Base-by-base conservation (phyloP, 2,797 vertebrate genomes). In the Strix occidentalis region DNA sequence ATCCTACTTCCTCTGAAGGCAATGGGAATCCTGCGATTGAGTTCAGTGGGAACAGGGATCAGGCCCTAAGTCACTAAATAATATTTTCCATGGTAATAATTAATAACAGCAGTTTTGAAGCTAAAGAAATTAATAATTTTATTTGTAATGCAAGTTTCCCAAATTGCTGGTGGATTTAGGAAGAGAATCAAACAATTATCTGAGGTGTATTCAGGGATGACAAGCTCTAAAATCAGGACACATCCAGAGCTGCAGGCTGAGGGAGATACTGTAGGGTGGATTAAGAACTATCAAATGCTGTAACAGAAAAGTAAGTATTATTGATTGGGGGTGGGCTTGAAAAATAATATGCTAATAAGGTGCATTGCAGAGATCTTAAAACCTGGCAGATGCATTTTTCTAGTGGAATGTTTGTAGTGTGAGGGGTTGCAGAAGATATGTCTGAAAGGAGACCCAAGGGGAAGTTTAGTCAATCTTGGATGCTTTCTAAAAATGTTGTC, bases 31-130 rank as follows among this genome's bases (percentile, higher is more conserved):
- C 84, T 89, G 66, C 53, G 58, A 20, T 61, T 87, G 29, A 89
- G 17, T 91, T 94, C 33, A 48, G 33, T 50, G 24, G 39, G 31
- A 93, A 78, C 43, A 91, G 94, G 61, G 61, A 97, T 97, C 9
- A 31, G 85, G 48, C 72, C 83, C 57, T 97, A 97, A 97, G 90
- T 96, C 95, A 94, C 95, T 97, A 97, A 97, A 97, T 96, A 95
- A 95, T 31, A 97, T 97, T 97, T 97, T 97, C 87, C 95, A 97
- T 96, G 96, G 96, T 97, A 94, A 81, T 96, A 97, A 97, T 96
- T 97, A 97, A 85, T 65, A 96, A 91, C 83, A 96, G 95, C 94
- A 89, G 87, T 96, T 95, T 96, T 95, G 45, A 95, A 96, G 94
- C 84, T 89, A 89, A 93, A 94, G 33, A 84, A 96, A 90, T 91